These are phyloP conservation scores for Crocuta crocuta DNA, from an alignment of 2,113 vertebrate species.

Conservation along the genomic window DNA sequence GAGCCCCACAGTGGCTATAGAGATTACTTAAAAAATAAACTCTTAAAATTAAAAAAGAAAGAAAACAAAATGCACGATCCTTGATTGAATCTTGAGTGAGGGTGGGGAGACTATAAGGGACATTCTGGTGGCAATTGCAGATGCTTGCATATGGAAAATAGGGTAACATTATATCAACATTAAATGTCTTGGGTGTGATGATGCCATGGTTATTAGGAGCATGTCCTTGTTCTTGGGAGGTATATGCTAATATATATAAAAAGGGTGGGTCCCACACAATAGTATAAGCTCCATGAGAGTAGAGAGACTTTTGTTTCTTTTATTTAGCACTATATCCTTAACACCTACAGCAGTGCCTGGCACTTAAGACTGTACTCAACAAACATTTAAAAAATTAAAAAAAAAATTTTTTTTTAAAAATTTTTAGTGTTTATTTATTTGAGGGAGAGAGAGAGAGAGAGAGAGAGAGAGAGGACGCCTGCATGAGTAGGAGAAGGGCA, in stretches of 20 bases:
- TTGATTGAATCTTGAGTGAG: background rate
- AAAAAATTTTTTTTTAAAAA: too few relatives aligned
- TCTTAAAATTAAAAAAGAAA: too few relatives aligned
- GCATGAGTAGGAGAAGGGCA: too few relatives aligned
- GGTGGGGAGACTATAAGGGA: background rate
- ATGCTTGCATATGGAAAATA: background rate
- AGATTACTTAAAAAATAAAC: too few relatives aligned
- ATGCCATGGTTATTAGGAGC: background rate
- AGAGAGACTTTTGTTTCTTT: background rate
- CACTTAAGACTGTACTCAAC: background rate
- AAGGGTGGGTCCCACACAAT: background rate
- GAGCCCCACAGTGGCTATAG: too few relatives aligned
- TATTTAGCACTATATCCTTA: background rate
- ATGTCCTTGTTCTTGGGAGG: background rate
- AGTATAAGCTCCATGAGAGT: background rate
- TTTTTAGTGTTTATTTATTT: too few relatives aligned
- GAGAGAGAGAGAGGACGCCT: too few relatives aligned
- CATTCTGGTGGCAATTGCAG: background rate
- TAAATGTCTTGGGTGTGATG: conserved; percentile 37
- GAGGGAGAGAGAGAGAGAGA: too few relatives aligned
- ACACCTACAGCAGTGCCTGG: background rate
- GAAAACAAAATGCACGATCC: background rate
- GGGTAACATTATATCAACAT: background rate
- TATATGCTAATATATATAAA: background rate
- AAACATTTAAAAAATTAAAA: too few relatives aligned